Base-by-base conservation (phyloP, 1,140 invertebrate species). In the Heliconius hermathena region DNA sequence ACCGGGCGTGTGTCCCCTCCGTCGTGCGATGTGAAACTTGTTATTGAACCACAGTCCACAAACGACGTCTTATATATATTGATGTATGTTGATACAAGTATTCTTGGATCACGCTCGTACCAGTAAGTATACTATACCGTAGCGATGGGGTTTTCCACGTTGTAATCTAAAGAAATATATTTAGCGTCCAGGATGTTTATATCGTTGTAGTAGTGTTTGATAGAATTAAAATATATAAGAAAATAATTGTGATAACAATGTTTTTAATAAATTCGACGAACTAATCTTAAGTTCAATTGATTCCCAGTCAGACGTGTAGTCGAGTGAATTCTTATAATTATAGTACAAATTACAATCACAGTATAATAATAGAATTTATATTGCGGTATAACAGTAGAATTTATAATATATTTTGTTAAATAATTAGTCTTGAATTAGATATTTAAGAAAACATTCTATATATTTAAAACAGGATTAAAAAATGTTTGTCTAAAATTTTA, bases 1-100 rank as follows among this genome's bases (percentile, higher is more conserved):
- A 66, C 57, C 60, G 60, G 70, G 77, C 90, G 92, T 93, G 88
- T 80, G 83, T 82, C 82, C 84, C 81, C 83, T 83, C 81, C 85
- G 88, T 85, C 82, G 86, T 73, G 74, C 84, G 85, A 74, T 84
- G 87, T 85, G 85, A 79, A 88, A 93, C 92, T 93, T 88, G 89
- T 87, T 88, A 85, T 76, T 78, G 71, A 84, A 70, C 80, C 84
- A 16, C 41, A 16, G 41, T 46, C 13, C 13, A 81, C 60, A 54
- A 73, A 80, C 77, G 83, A 84, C 84, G 78, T 74, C 85, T 86
- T 90, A 86, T 89, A 87, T 85, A 79, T 81, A 71, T 54, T 71
- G 54, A 74, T 75, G 11, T 73, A 52, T 41, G 41, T 85, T 71
- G 36, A 66, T 66, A 66, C 60, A 29, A 66, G 60, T 66, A 66